A percentile compares a stretch with the other conserved stretches of the same genome.
Evolutionary conservation across 2,888 invertebrate genomes (phyloP).

Genomic region (Gnatocerus cornutus): DNA sequence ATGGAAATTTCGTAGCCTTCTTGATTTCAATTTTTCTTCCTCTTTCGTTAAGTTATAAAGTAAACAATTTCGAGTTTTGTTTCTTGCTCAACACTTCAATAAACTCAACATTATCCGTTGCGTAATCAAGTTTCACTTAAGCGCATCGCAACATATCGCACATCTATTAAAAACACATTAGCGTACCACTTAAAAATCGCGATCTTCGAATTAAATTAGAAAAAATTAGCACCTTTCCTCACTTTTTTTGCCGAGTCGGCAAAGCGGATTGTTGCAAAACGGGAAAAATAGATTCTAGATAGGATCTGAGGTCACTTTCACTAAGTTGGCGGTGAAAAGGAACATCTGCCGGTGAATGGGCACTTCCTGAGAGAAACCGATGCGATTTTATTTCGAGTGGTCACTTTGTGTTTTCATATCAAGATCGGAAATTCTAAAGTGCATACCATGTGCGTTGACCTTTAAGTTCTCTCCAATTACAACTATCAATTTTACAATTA

Average conservation of each 20-base stretch:
- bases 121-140: background rate
- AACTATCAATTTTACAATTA: background rate
- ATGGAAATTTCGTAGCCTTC: too few relatives aligned
- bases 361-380: background rate
- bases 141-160: background rate
- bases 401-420: background rate
- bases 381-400: too few relatives aligned
- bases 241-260: background rate
- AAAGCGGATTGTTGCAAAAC: too few relatives aligned
- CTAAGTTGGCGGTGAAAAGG: background rate
- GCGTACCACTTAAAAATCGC: background rate
- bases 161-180: conserved; percentile 1
- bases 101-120: background rate
- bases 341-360: background rate
- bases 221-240: background rate
- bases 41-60: too few relatives aligned
- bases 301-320: background rate
- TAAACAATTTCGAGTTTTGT: background rate
- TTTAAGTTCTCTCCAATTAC: background rate
- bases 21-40: too few relatives aligned
- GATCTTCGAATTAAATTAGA: background rate
- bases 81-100: conserved; percentile 4
- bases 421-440: background rate
- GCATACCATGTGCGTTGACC: background rate
- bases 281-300: background rate